Evolutionary conservation across 2,888 invertebrate species (phyloP), one percentile per base, ranked within the genome.

Genomic region (Timema podura): DNA sequence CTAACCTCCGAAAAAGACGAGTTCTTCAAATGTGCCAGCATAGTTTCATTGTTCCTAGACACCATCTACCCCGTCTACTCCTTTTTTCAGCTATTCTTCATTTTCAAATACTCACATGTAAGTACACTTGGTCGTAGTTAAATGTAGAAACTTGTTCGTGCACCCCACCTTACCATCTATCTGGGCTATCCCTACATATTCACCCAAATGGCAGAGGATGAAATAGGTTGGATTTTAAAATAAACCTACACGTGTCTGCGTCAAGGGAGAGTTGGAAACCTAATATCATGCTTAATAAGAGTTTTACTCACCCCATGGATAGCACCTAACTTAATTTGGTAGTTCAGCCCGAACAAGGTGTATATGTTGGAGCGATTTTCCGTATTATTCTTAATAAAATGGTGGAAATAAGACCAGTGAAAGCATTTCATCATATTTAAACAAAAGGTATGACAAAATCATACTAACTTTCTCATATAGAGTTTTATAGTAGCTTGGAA

Each of bases 31-130:
- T 92, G 92, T 79, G 85, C 88, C 66, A 85, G 86, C 71, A 78
- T 86, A 47, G 78, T 85, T 0, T 86, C 86, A 75, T 83, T 91
- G 3, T 81, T 87, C 5, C 81, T 90, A 48, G 90, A 91, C 74
- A 79, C 91, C n/a, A 78, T 91, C 68, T 88, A 89, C 76, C 89
- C 92, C 0, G 77, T 87, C 30, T 92, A 91, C 80, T 91, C 91
- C 54, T 90, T 93, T 79, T 80, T 90, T 64, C 88, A 91, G 76
- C 83, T 93, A 2, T 92, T 89, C 80, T 91, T 93, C 78, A 88
- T 92, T 74, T 92, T 92, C 79, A 91, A 92, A 79, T 92, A 91
- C 79, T 91, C 91, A 5, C 92, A 92, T 80, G 91, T 92, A 80
- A 88, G 82, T 78, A 54, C 6, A 6, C 3, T 61, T 10, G n/a